Evolutionary conservation across 64 coral and sea anemone genomes (phyloP).

Genomic region (Stichodactyla mertensii): DNA sequence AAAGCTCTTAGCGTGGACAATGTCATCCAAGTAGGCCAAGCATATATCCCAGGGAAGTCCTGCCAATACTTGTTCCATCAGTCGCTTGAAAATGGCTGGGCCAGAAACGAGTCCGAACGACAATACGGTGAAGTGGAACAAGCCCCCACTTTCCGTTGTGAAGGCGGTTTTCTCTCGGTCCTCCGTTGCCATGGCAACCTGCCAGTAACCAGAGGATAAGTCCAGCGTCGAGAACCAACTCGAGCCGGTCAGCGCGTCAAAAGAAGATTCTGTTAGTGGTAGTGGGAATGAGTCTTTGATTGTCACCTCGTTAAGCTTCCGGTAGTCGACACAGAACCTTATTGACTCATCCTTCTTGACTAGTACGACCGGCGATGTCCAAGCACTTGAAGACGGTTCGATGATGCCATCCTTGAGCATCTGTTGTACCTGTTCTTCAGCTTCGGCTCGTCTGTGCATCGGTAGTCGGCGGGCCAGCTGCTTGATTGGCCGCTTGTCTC

Average conservation of each 20-base stretch:
- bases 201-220: constrained; percentile 40
- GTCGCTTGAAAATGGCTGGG: constrained; percentile 29
- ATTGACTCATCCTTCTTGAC: constrained; percentile 56
- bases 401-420: constrained; percentile 52
- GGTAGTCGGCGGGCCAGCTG: constrained; percentile 33
- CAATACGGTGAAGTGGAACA: constrained; percentile 39
- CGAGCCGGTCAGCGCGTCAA: constrained; percentile 24
- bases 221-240: constrained; percentile 28
- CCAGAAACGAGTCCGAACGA: constrained; percentile 34
- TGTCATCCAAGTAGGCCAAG: constrained; percentile 56
- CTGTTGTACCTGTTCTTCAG: constrained; percentile 35
- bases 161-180: constrained; percentile 48
- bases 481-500: constrained; percentile 16
- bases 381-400: constrained; percentile 45
- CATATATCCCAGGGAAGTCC: constrained; percentile 19
- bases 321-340: constrained; percentile 61
- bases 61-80: constrained; percentile 21
- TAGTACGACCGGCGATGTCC: constrained; percentile 33
- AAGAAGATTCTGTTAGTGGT: background rate
- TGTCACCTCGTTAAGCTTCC: constrained; percentile 46
- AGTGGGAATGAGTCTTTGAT: constrained; percentile 21
- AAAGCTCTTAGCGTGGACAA: constrained; percentile 12
- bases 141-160: constrained; percentile 21
- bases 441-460: constrained; percentile 22
- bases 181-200: constrained; percentile 16